Evolutionary conservation across 2,797 vertebrate species (phyloP).

Genomic region (Pantherophis alleghaniensis): DNA sequence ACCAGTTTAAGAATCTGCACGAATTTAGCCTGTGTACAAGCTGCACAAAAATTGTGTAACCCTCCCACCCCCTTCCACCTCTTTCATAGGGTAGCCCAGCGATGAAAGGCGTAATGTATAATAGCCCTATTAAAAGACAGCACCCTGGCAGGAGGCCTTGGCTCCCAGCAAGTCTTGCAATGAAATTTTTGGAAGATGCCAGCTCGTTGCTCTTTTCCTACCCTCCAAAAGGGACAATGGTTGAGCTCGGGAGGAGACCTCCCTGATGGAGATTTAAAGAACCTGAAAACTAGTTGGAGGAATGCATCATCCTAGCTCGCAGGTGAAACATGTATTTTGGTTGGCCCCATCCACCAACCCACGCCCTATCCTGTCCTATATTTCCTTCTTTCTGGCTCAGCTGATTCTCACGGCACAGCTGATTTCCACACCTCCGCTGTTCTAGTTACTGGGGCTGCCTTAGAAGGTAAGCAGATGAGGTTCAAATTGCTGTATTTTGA

Average conservation of each 20-base stretch:
- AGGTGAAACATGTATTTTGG: not conserved
- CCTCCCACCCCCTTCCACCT: constrained; percentile 47
- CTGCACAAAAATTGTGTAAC: constrained; percentile 48
- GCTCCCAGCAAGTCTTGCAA: constrained; percentile 20
- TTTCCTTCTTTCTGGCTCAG: too few relatives aligned
- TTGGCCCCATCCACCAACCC: not conserved
- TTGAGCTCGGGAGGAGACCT: not conserved
- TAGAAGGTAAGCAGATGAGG: too few relatives aligned
- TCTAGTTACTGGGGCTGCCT: too few relatives aligned
- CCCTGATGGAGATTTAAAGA: not conserved
- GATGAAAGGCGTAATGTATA: constrained; percentile 53
- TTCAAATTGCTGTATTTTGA: too few relatives aligned
- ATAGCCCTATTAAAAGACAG: constrained; percentile 50
- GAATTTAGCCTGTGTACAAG: constrained; percentile 56
- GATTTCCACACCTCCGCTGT: too few relatives aligned
- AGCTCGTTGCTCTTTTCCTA: not conserved
- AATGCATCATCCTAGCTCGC: not conserved
- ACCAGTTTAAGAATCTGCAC: constrained; percentile 48
- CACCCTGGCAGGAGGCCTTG: constrained; percentile 43
- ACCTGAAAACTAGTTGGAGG: not conserved
- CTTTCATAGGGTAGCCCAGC: constrained; percentile 49
- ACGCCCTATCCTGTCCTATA: too few relatives aligned
- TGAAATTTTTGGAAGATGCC: constrained; percentile 17
- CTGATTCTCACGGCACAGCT: too few relatives aligned
- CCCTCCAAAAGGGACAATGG: not conserved